These are phyloP conservation scores for Caenorhabditis zanzibari DNA, from an alignment of 2,888 invertebrate species.

Conservation along the genomic window DNA sequence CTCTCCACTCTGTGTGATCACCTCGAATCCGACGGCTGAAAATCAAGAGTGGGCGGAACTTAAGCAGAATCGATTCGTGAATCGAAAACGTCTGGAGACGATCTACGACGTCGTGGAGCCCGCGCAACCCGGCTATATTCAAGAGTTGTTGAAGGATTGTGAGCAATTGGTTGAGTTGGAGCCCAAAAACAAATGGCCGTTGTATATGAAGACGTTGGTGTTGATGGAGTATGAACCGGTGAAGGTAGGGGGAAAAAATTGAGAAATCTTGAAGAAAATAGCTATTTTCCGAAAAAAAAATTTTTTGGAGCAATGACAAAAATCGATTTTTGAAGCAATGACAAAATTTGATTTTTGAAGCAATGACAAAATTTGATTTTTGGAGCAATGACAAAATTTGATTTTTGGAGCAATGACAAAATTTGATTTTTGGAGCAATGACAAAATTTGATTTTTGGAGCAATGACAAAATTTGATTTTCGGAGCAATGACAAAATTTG, in stretches of 20 bases:
- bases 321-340: no score
- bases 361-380: no score
- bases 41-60: constrained; percentile 18
- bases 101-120: constrained; percentile 43
- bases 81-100: constrained; percentile 33
- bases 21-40: constrained; percentile 2
- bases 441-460: no score
- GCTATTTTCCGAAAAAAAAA: no score
- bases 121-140: constrained; percentile 38
- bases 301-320: no score
- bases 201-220: constrained; percentile 66
- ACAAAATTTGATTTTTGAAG: no score
- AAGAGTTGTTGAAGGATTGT: constrained; percentile 51
- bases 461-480: no score
- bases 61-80: constrained; percentile 30
- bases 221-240: constrained; percentile 59
- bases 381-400: no score
- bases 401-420: no score
- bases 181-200: constrained; percentile 68
- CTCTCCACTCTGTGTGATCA: constrained; percentile 29
- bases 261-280: not conserved
- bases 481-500: no score
- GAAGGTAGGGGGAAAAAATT: not conserved
- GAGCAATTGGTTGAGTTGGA: constrained; percentile 54
- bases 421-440: no score